Base-by-base conservation (phyloP, 53 echinoderm and acorn worm species). In the Patiria pectinifera region DNA sequence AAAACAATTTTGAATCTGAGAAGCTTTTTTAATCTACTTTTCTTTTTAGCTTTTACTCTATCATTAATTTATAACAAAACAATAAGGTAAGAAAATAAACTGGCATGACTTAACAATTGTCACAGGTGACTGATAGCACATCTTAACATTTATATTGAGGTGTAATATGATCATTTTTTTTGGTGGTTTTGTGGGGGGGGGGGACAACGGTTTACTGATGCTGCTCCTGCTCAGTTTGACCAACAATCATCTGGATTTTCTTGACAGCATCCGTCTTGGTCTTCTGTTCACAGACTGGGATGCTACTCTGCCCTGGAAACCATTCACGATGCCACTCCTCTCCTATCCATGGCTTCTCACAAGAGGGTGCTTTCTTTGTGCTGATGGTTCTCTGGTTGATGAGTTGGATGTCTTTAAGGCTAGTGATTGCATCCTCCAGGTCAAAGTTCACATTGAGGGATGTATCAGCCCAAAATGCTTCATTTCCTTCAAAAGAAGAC, bases 391-490 rank as follows among this genome's bases (percentile, higher is more conserved):
- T 77, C 71, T 89, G 76, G 19, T 59, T 62, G 59, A 71, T 47
- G 2, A 47, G 70, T 61, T 76, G 59, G 59, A 78, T 24, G 59
- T 92, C 63, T 12, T 86, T 71, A 6, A 86, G 19, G 72, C 46
- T 47, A 11, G 71, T 71, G 46, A 71, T 46, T 15, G 72, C 86
- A 46, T 85, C 85, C 0, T 44, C 21, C 76, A 92, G 45, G 62
- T 97, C 82, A 71, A 97, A 97, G 97, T 97, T 97, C 81, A 48
- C 48, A 87, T 95, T 96, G 69, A 94, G 92, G 74, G 90, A 70
- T 63, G 91, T 86, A 92, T 97, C 48, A 13, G 63, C 63, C 96
- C 96, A 97, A 93, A 92, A 95, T 13, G 84, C 83, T 8, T 91
- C 76, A 80, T 97, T 97, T 76, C 97, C 97, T 97, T 90, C 1